Percentiles rank a stretch among this genome's conserved stretches.
phyloP scores from a whole-genome alignment of 2,113 vertebrate genomes.

The Phoxinus phoxinus region DNA sequence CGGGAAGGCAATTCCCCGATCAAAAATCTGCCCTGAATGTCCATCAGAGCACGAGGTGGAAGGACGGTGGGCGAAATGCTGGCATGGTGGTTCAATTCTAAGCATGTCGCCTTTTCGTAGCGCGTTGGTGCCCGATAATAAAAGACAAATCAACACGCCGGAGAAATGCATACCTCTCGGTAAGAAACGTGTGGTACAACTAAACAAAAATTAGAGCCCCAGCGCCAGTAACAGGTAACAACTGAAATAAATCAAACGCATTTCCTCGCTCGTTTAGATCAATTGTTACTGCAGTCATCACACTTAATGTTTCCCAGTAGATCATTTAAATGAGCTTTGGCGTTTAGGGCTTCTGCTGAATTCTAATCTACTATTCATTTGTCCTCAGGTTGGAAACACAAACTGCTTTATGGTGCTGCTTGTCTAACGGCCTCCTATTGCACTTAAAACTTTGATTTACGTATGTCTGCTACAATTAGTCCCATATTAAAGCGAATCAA shows the following conservation, averaged over 20 bases:
- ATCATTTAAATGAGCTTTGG: conserved; percentile 53
- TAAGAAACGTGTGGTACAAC: conserved; percentile 52
- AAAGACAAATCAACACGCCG: conserved; percentile 57
- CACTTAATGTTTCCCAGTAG: conserved; percentile 60
- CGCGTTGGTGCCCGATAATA: conserved; percentile 43
- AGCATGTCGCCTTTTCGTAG: conserved; percentile 26
- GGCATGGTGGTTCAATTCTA: conserved; percentile 45
- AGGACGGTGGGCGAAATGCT: background rate
- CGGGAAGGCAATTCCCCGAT: conserved; percentile 49
- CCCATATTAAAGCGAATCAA: conserved; percentile 49
- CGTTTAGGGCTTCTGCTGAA: conserved; percentile 54
- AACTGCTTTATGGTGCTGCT: conserved; percentile 42
- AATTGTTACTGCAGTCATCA: conserved; percentile 57
- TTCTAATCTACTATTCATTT: conserved; percentile 58
- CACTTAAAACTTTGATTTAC: conserved; percentile 49
- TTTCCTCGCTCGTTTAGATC: conserved; percentile 60
- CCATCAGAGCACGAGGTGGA: conserved; percentile 22
- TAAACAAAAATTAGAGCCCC: conserved; percentile 61
- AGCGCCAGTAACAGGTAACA: conserved; percentile 54
- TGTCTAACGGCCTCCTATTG: conserved; percentile 52
- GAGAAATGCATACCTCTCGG: conserved; percentile 45
- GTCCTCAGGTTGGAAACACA: conserved; percentile 51
- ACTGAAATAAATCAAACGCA: conserved; percentile 59
- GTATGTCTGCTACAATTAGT: conserved; percentile 44
- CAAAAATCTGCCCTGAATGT: conserved; percentile 45